Evolutionary conservation across 2,797 vertebrate species (phyloP), one percentile per base, ranked within the genome.

Genomic region (Alosa sapidissima): DNA sequence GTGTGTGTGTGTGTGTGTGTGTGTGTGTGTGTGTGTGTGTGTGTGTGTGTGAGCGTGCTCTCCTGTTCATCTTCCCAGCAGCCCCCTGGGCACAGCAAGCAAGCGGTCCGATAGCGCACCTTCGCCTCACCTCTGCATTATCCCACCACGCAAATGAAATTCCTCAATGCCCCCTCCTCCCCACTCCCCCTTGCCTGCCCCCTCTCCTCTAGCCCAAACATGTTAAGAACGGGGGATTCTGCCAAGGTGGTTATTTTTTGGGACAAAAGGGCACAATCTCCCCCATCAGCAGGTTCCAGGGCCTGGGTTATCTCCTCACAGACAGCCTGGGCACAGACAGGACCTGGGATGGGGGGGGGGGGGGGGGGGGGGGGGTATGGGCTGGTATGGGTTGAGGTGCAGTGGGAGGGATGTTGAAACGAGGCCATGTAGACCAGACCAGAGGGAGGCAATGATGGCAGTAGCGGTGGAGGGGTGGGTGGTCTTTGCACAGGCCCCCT

Each of bases 181-280:
- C 28, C 14, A 41, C 68, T 19, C 68, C 33, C 68, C 36, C 13
- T 11, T 33, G 28, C 65, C 28, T 72, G 65, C 36, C 4, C 36
- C 28, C 68, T 85, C 90, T 90, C 85, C 86, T 91, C 91, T 86
- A 90, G 91, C 93, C 94, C 93, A 92, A 95, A 95, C 94, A 91
- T 86, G 88, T 92, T 93, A 92, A 95, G 72, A 78, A 21, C 41
- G 41, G 92, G 91, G 93, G 93, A 94, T 95, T 96, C 92, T 94
- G 94, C 93, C 14, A 93, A 95, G 93, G 93, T 92, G 91, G 95
- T 94, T 94, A 94, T 94, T 95, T 78, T 78, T 78, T 6, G 93
- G 92, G 91, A 95, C 94, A 95, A 96, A 94, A 89, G 93, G 93
- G 88, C 41, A 91, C 94, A 95, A 96, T 95, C 94, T 95, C 91